Evolutionary conservation across 2,888 invertebrate genomes (phyloP), one percentile per base, ranked within the genome.

Genomic region (Julus scandinavius): DNA sequence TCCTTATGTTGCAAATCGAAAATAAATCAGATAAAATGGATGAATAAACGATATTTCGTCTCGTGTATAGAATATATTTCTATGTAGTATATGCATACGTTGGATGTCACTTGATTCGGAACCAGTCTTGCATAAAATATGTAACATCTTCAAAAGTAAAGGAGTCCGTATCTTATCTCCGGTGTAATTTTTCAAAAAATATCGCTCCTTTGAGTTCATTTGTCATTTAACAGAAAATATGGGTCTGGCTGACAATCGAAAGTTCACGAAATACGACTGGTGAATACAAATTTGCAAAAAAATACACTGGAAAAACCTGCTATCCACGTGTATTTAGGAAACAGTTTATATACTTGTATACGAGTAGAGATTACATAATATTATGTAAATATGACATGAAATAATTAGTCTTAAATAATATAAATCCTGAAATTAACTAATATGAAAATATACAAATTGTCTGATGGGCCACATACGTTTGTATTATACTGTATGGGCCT

Each of bases 181-280:
- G 4, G 13, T 38, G 80, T 80, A 80, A 80, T 80, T 80, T 80
- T 80, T 80, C 80, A 80, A 80, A 80, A 45, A 80, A 80, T 80
- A 80, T 80, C 80, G 38, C 38, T 80, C 80, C 80, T 80, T 80
- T 38, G 80, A 80, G 80, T 80, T 80, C 80, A 80, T 80, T 80
- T 38, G 80, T 80, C 80, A 80, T 80, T 80, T 80, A 80, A 80
- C 7, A 38, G 80, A 80, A 80, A 80, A 80, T 80, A 80, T 80
- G 80, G 29, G 80, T 80, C 80, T 80, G 38, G 80, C 80, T 80
- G 80, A 29, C 80, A 80, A 80, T 80, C 80, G 29, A 29, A 80
- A 29, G 80, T 80, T 54, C 38, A 29, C 80, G 38, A 38, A 80
- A 80, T 72, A 80, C 80, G 80, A 13, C 11, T 80, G 80, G 29